phyloP scores from a whole-genome alignment of 2,888 invertebrate genomes.

The Lasiommata megera region DNA sequence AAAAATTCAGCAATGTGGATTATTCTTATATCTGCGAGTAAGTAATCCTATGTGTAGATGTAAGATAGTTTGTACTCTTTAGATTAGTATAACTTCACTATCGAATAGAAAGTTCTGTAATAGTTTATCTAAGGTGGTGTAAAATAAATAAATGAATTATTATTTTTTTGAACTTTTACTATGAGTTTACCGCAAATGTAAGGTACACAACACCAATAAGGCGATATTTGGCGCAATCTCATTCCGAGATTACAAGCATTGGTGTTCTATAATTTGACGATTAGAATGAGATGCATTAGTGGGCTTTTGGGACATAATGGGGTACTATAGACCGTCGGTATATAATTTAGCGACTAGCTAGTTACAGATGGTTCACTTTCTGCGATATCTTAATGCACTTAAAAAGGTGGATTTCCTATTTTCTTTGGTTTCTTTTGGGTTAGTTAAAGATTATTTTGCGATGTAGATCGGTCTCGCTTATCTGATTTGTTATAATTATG shows the following conservation, averaged over 20 bases:
- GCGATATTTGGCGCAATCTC: slow-evolving; percentile 53
- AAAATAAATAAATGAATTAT: no score
- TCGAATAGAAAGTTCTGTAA: no score
- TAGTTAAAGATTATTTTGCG: no score
- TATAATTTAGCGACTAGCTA: slow-evolving; percentile 72
- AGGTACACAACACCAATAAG: slow-evolving; percentile 37
- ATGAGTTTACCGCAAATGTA: slow-evolving; percentile 26
- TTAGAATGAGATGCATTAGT: slow-evolving; percentile 80
- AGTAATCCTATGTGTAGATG: no score
- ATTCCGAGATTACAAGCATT: slow-evolving; percentile 58
- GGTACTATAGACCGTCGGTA: slow-evolving; percentile 56
- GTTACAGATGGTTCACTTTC: slow-evolving; percentile 54
- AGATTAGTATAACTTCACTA: no score
- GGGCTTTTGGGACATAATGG: slow-evolving; percentile 72
- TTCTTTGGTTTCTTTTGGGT: slow-evolving; percentile 22
- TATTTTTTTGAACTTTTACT: no score
- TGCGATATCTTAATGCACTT: slow-evolving; percentile 46
- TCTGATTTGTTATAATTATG: no score
- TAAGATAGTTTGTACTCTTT: no score
- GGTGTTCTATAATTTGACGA: slow-evolving; percentile 75
- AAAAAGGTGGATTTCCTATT: slow-evolving; percentile 51
- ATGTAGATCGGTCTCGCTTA: background rate
- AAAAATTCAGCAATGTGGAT: no score
- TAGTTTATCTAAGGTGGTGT: no score
- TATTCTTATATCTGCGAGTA: no score